Percentiles rank a stretch among this genome's conserved stretches.
Evolutionary conservation across 2,113 vertebrate genomes (phyloP).

Genomic region (Triplophysa tibetana): DNA sequence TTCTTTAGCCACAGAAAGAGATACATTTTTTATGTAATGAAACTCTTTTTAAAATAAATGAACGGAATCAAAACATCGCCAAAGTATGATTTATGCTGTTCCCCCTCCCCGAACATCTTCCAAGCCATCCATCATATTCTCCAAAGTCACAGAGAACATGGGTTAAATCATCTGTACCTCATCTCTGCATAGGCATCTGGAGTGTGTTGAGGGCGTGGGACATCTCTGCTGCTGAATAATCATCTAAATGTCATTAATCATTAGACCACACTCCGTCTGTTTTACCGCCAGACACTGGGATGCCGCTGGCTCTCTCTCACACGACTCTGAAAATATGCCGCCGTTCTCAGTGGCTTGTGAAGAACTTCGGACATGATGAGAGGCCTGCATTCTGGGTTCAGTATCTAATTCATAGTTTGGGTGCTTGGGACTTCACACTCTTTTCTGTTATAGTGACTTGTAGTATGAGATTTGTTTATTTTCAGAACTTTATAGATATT

Average conservation of each 20-base stretch:
- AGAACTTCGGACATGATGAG: no score
- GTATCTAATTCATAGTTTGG: no score
- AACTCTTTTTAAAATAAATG: constrained; percentile 50
- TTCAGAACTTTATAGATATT: no score
- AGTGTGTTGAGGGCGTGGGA: constrained; percentile 47
- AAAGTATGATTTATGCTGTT: constrained; percentile 74
- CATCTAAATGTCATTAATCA: constrained; percentile 71
- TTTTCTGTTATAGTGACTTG: no score
- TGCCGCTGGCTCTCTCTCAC: background rate
- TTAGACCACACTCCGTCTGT: constrained; percentile 38
- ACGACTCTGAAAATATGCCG: constrained; percentile 16
- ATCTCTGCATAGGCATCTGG: constrained; percentile 54
- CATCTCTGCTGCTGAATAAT: constrained; percentile 61
- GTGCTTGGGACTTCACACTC: no score
- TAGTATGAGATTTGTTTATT: no score
- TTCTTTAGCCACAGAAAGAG: constrained; percentile 28
- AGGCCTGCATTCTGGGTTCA: no score
- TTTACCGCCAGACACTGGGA: background rate
- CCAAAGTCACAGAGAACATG: constrained; percentile 54
- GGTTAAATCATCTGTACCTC: constrained; percentile 71
- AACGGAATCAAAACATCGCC: constrained; percentile 57
- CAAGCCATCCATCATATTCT: constrained; percentile 51
- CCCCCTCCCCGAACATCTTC: constrained; percentile 62
- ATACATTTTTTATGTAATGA: constrained; percentile 27
- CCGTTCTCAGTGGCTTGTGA: background rate